A percentile compares a stretch with the other conserved stretches of the same genome.
Evolutionary conservation across 2,113 vertebrate genomes (phyloP).

Genomic region (Thamnophis sirtalis): DNA sequence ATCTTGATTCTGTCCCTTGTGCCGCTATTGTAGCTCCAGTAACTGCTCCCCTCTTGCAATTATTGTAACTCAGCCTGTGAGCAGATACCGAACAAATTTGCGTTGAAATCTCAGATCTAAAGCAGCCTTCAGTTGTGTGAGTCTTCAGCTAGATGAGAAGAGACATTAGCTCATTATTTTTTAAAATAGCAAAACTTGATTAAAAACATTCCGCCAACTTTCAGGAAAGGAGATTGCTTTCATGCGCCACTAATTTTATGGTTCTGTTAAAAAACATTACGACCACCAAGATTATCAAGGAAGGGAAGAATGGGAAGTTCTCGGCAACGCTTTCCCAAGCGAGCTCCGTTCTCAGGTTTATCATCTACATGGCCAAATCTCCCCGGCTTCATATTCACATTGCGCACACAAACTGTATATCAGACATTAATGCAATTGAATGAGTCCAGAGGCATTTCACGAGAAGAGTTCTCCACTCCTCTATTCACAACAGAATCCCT

Average conservation of each 20-base stretch:
- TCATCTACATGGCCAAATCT: neutral
- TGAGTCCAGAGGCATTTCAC: too few species aligned
- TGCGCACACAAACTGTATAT: too few species aligned
- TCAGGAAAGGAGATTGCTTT: conserved; percentile 45
- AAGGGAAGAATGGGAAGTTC: conserved; percentile 37
- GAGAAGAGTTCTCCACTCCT: too few species aligned
- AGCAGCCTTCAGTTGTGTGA: neutral
- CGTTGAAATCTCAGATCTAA: neutral
- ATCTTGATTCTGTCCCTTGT: neutral
- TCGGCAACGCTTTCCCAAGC: conserved; percentile 30
- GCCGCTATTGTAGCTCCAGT: neutral
- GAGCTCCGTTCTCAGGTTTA: neutral
- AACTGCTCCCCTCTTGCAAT: neutral
- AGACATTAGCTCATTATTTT: conserved; percentile 50
- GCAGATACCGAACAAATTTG: neutral
- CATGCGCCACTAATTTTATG: conserved; percentile 46
- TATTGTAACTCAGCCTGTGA: neutral
- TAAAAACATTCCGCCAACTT: conserved; percentile 53
- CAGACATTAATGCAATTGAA: too few species aligned
- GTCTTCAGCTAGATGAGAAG: neutral
- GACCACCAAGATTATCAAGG: conserved; percentile 31
- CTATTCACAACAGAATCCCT: too few species aligned
- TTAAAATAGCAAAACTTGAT: conserved; percentile 60
- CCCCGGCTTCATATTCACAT: neutral
- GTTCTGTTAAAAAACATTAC: conserved; percentile 47